These are phyloP conservation scores for Chaetura pelagica DNA, from an alignment of 2,113 vertebrate species.

Conservation along the genomic window DNA sequence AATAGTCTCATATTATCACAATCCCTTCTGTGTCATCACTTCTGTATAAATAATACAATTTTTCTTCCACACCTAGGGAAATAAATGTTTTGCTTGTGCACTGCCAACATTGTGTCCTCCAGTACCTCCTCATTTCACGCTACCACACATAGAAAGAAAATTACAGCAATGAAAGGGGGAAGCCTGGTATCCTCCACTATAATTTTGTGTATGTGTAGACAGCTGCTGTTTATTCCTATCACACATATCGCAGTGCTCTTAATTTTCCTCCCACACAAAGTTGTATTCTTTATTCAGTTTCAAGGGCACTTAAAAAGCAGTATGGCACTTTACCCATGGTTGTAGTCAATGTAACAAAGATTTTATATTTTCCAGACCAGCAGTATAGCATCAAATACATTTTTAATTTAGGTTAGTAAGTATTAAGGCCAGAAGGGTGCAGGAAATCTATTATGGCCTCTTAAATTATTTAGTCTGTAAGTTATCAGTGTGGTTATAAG, in stretches of 20 bases:
- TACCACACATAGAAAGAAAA: fast-evolving
- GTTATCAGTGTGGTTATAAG: fast-evolving
- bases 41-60: not conserved
- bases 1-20: not conserved
- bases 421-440: not conserved
- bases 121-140: not conserved
- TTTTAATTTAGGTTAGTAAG: not conserved
- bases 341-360: not conserved
- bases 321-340: not conserved
- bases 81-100: not conserved
- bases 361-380: not conserved
- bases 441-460: not conserved
- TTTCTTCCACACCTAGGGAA: not conserved
- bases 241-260: constrained; percentile 36
- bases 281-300: not conserved
- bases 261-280: constrained; percentile 39
- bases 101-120: not conserved
- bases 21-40: not conserved
- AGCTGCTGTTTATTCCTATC: constrained; percentile 56
- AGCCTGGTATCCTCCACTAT: not conserved
- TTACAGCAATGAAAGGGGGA: not conserved
- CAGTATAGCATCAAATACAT: not conserved
- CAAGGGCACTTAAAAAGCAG: constrained; percentile 42
- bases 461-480: not conserved
- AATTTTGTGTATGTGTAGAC: not conserved